Conservation (phyloP, 2,797 vertebrate species). For the Myotis myotis region DNA sequence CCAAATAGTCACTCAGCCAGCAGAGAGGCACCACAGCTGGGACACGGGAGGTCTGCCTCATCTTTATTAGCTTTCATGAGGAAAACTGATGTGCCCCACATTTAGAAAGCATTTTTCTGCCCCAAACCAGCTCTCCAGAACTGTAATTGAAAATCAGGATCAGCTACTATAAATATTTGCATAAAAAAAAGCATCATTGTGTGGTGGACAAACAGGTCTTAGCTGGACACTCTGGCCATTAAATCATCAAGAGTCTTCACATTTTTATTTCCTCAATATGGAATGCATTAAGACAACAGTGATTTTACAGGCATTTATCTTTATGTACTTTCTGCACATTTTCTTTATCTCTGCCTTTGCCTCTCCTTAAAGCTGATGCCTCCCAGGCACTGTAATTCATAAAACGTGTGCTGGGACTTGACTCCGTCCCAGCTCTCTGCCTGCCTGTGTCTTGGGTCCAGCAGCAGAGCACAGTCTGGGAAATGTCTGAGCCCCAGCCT, state of each 20-base stretch:
- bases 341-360: conserved; percentile 72
- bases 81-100: not conserved
- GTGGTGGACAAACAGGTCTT: conserved; percentile 61
- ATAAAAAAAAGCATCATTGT: conserved; percentile 68
- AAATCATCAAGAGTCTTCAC: conserved; percentile 76
- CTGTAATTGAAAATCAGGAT: conserved; percentile 60
- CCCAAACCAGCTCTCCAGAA: conserved; percentile 24
- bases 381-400: conserved; percentile 75
- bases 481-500: conserved; percentile 85
- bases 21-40: not conserved
- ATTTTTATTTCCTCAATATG: conserved; percentile 78
- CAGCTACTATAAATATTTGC: conserved; percentile 64
- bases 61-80: conserved; percentile 25
- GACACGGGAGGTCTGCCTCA: not conserved
- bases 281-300: conserved; percentile 73
- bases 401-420: conserved; percentile 61
- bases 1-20: not conserved
- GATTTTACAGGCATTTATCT: conserved; percentile 78
- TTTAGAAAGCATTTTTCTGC: conserved; percentile 51
- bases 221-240: conserved; percentile 58
- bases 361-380: conserved; percentile 70
- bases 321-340: conserved; percentile 79
- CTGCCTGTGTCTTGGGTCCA: conserved; percentile 80
- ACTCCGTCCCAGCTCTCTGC: conserved; percentile 60
- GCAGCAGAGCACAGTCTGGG: conserved; percentile 86